A percentile compares a stretch with the other conserved stretches of the same genome.
Conservation (phyloP, 2,888 invertebrate species). For the Rhagonycha lutea region DNA sequence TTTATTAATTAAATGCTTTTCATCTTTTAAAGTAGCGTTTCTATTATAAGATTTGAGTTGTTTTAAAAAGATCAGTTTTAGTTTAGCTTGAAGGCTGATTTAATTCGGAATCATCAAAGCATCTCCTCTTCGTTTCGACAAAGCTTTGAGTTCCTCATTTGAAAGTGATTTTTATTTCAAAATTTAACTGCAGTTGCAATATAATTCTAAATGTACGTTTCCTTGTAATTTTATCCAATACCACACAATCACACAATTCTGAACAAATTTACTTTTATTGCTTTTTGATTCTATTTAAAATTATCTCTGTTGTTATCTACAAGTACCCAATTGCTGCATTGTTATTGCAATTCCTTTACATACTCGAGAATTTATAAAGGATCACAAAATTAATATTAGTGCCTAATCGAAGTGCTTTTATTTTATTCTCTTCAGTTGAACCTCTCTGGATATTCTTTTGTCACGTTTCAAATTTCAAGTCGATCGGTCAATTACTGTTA, state of each 20-base stretch:
- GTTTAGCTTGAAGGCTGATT: not conserved
- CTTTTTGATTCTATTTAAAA: too few relatives aligned
- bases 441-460: too few relatives aligned
- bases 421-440: too few relatives aligned
- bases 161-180: not conserved
- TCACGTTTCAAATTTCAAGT: too few relatives aligned
- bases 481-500: too few relatives aligned
- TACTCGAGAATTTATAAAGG: too few relatives aligned
- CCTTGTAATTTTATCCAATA: not conserved
- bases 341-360: too few relatives aligned
- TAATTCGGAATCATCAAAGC: not conserved
- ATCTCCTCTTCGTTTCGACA: not conserved
- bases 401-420: too few relatives aligned
- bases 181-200: not conserved
- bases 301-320: too few relatives aligned
- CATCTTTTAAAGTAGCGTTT: not conserved
- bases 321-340: too few relatives aligned
- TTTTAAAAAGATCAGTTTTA: not conserved
- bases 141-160: not conserved
- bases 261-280: not conserved
- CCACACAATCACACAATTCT: not conserved
- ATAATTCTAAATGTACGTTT: not conserved
- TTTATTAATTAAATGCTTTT: not conserved
- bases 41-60: not conserved
- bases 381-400: too few relatives aligned